phyloP scores from a whole-genome alignment of 2,113 vertebrate genomes.

The Girardinichthys multiradiatus region DNA sequence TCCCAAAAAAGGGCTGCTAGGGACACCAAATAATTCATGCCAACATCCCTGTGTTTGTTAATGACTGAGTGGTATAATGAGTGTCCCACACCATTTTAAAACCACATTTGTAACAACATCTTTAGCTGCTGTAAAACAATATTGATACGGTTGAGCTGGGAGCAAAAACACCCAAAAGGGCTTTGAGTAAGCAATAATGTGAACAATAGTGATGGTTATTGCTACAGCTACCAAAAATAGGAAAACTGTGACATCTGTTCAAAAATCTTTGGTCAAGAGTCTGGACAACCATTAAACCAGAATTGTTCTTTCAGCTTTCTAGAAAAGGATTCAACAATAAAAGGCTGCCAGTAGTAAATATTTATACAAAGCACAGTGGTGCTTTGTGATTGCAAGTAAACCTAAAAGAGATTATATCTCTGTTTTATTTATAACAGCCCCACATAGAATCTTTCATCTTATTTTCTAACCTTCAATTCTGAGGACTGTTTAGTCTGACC shows the following conservation, averaged over 20 bases:
- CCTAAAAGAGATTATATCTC: too few relatives aligned
- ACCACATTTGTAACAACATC: slow-evolving; percentile 26
- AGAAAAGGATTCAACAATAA: not conserved
- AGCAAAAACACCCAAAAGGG: slow-evolving; percentile 13
- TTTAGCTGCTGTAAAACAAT: slow-evolving; percentile 25
- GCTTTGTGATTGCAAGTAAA: too few relatives aligned
- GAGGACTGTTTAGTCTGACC: too few relatives aligned
- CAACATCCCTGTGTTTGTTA: slow-evolving; percentile 52
- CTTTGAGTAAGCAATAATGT: not conserved
- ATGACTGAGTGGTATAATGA: slow-evolving; percentile 48
- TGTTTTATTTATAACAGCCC: too few relatives aligned
- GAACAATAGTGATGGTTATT: slow-evolving; percentile 5
- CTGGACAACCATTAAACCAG: not conserved
- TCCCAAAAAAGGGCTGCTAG: slow-evolving; percentile 49
- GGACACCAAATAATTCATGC: slow-evolving; percentile 75
- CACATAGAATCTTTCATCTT: too few relatives aligned
- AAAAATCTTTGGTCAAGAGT: not conserved
- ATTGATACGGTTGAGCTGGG: slow-evolving; percentile 4
- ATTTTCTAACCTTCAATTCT: too few relatives aligned
- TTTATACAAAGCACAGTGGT: not conserved
- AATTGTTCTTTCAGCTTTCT: not conserved
- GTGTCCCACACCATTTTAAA: slow-evolving; percentile 38
- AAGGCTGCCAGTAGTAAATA: not conserved
- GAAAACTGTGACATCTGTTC: not conserved
- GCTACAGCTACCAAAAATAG: not conserved